Evolutionary conservation across 2,113 vertebrate genomes (phyloP), one percentile per base, ranked within the genome.

Genomic region (Delphinapterus leucas): DNA sequence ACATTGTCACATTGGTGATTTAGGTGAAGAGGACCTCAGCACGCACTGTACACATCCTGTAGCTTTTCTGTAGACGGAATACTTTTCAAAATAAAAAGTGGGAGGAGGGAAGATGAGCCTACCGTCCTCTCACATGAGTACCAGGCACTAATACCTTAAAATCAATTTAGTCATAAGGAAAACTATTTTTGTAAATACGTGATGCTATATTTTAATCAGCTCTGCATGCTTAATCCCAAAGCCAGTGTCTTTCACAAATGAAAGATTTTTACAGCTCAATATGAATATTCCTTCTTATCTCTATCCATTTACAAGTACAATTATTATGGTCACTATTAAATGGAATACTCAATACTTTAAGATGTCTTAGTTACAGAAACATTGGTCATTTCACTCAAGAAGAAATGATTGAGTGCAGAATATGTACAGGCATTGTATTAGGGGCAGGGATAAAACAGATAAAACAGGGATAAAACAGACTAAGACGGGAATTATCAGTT

Each of bases 1-100:
- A 21, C 7, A 33, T 14, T 2, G 68, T 41, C 36, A 58, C 53
- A 10, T 21, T 5, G 67, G n/a, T 41, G 14, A 60, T 28, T 31
- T 31, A 9, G 36, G 36, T 23, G 31, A 47, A 14, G 36, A 33
- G 53, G 38, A 17, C 8, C 58, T 14, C 36, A 38, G 21, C 38
- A 2, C 3, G 2, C 1, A 3, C 3, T 33, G 17, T 6, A 13
- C 3, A 10, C 10, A 6, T 44, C 28, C 68, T 25, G 3, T 28
- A 17, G 71, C 13, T 73, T 33, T 41, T 10, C 36, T 44, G 53
- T 33, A 21, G 20, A 17, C 33, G 4, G 17, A 31, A n/a, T 2
- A 33, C 28, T 74, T 71, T 60, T 60, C 68, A 33, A 73, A 60
- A 88, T 44, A 73, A 58, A 15, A 44, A 73, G 53, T 17, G 53